phyloP scores from a whole-genome alignment of 23 tunicate genomes.

The Trididemnum nubilum region DNA sequence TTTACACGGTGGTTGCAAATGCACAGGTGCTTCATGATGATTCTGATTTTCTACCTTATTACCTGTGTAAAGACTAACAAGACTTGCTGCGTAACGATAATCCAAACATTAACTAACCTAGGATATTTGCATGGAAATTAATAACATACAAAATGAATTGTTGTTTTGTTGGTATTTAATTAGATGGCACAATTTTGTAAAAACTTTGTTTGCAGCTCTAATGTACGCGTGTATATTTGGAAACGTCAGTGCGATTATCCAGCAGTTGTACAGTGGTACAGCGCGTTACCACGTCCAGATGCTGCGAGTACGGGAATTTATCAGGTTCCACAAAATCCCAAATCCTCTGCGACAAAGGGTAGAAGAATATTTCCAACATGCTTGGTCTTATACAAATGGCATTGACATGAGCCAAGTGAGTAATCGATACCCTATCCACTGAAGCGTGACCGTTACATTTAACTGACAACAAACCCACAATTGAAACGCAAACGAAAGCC shows the following conservation, averaged over 20 bases:
- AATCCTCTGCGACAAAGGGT: slow-evolving; percentile 72
- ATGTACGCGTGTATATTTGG: slow-evolving; percentile 95
- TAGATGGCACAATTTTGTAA: background rate
- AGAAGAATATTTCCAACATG: slow-evolving; percentile 88
- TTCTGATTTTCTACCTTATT: too few species aligned
- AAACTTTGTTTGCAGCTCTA: slow-evolving; percentile 45
- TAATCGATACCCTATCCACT: too few species aligned
- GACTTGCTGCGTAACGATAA: too few species aligned
- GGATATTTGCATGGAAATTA: too few species aligned
- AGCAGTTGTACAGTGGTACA: slow-evolving; percentile 74
- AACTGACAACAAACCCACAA: too few species aligned
- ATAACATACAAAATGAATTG: too few species aligned
- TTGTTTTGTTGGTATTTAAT: too few species aligned
- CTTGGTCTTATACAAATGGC: slow-evolving; percentile 88
- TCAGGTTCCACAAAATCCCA: slow-evolving; percentile 85
- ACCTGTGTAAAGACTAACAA: too few species aligned
- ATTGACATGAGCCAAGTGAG: slow-evolving; percentile 77
- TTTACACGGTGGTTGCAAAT: too few species aligned
- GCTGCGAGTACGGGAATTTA: slow-evolving; percentile 71
- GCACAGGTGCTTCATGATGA: too few species aligned
- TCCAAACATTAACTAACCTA: too few species aligned
- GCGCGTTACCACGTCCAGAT: slow-evolving; percentile 84
- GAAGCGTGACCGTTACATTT: background rate
- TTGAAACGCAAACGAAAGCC: too few species aligned
- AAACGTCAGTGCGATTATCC: slow-evolving; percentile 83